Evolutionary conservation across 2,888 invertebrate species (phyloP).

Genomic region (Scelioninae gen. 1): DNA sequence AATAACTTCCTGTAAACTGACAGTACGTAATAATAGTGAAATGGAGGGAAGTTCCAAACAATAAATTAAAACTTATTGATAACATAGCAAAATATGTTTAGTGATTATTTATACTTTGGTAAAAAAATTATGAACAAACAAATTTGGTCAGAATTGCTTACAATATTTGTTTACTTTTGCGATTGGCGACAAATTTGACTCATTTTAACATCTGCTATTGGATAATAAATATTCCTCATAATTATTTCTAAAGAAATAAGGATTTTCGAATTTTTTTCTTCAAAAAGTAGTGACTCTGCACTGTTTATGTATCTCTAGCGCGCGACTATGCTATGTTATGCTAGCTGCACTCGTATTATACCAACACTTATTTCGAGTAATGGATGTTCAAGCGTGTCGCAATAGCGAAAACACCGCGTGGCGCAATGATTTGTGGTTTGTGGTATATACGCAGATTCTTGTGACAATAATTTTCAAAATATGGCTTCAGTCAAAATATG

Average conservation of each 20-base stretch:
- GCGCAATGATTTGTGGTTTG: constrained; percentile 58
- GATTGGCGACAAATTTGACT: too few species aligned
- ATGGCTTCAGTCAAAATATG: constrained; percentile 9
- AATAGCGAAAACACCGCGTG: constrained; percentile 71
- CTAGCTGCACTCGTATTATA: constrained; percentile 53
- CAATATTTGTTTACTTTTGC: too few species aligned
- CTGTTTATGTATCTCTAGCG: constrained; percentile 32
- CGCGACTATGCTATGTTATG: constrained; percentile 41
- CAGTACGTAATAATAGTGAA: background rate
- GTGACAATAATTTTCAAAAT: constrained; percentile 40
- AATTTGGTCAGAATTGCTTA: too few species aligned
- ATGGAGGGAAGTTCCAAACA: too few species aligned
- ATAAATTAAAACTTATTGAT: too few species aligned
- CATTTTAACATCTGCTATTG: too few species aligned
- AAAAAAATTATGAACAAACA: too few species aligned
- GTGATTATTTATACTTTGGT: too few species aligned
- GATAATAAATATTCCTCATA: too few species aligned
- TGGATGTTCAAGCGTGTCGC: constrained; percentile 67
- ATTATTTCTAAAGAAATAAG: constrained; percentile 13
- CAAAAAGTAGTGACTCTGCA: constrained; percentile 49
- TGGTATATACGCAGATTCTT: constrained; percentile 15
- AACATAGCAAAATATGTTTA: too few species aligned
- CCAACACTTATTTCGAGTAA: constrained; percentile 61
- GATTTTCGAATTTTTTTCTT: background rate
- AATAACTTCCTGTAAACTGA: constrained; percentile 4